Evolutionary conservation across 1,140 invertebrate species (phyloP).

Genomic region (Drosophila ananassae): DNA sequence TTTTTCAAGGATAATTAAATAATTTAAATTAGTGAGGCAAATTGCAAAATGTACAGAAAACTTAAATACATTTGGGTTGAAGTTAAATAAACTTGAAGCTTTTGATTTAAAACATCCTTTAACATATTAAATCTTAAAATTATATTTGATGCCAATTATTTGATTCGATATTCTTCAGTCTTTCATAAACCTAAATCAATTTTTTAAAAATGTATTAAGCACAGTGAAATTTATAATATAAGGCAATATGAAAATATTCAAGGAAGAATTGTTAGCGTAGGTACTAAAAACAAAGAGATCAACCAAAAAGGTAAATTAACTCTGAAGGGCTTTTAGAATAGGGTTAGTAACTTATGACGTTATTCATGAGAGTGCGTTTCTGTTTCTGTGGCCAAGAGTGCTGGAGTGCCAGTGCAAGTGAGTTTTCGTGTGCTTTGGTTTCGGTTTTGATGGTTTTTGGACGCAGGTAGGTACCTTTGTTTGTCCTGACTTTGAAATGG

Average conservation of each 20-base stretch:
- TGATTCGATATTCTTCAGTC: too few species aligned
- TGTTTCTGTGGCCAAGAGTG: constrained; percentile 12
- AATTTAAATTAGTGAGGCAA: neutral
- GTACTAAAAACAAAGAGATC: neutral
- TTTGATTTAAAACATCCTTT: too few species aligned
- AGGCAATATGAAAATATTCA: neutral
- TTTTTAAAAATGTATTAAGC: too few species aligned
- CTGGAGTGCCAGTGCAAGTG: constrained; percentile 11
- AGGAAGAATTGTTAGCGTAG: neutral
- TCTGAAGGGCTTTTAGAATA: neutral
- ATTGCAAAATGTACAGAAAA: neutral
- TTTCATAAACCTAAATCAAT: too few species aligned
- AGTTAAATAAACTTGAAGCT: too few species aligned
- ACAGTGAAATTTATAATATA: too few species aligned
- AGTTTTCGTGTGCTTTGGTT: constrained; percentile 20
- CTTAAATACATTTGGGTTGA: neutral
- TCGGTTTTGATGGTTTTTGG: constrained; percentile 16
- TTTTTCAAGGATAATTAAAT: constrained; percentile 1
- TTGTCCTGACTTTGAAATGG: constrained; percentile 75
- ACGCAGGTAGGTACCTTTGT: constrained; percentile 71
- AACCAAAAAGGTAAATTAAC: neutral
- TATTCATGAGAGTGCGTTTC: constrained; percentile 8
- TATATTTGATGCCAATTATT: too few species aligned
- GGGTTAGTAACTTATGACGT: constrained; percentile 25
- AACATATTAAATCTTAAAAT: too few species aligned